Conservation (phyloP, 2,113 vertebrate genomes). For the Carassius gibelio region DNA sequence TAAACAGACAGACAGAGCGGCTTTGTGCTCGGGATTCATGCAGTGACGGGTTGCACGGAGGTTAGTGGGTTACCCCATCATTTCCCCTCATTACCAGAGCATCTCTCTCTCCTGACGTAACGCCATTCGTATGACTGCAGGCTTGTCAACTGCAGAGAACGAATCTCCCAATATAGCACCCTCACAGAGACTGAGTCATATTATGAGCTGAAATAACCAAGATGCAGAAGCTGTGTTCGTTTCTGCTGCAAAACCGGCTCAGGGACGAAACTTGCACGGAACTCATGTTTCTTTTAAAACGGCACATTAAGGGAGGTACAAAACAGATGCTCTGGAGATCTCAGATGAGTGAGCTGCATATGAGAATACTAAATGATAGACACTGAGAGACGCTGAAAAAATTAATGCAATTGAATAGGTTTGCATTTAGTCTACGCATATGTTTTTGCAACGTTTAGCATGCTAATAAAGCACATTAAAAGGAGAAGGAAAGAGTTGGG, state of each 20-base stretch:
- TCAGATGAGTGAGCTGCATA: not conserved
- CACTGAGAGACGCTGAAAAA: not conserved
- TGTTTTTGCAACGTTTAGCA: not conserved
- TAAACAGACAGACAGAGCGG: conserved; percentile 38
- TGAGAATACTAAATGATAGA: not conserved
- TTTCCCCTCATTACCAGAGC: conserved; percentile 9
- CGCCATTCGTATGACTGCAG: not conserved
- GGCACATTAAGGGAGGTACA: not conserved
- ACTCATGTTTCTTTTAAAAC: not conserved
- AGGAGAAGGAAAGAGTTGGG: not conserved
- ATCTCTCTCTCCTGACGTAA: conserved; percentile 4
- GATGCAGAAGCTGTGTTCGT: not conserved
- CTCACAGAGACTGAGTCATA: conserved; percentile 9
- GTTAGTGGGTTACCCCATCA: conserved; percentile 1
- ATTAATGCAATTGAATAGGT: not conserved
- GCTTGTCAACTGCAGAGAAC: not conserved
- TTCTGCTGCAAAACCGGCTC: not conserved
- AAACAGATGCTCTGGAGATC: not conserved
- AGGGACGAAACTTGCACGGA: not conserved
- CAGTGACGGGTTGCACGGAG: not conserved
- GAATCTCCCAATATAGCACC: not conserved
- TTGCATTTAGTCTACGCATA: not conserved
- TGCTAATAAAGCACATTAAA: not conserved
- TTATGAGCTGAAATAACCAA: conserved; percentile 1
- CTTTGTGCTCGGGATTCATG: conserved; percentile 19